Evolutionary conservation across 1,140 invertebrate genomes (phyloP).

Genomic region (Sogatella furcifera): DNA sequence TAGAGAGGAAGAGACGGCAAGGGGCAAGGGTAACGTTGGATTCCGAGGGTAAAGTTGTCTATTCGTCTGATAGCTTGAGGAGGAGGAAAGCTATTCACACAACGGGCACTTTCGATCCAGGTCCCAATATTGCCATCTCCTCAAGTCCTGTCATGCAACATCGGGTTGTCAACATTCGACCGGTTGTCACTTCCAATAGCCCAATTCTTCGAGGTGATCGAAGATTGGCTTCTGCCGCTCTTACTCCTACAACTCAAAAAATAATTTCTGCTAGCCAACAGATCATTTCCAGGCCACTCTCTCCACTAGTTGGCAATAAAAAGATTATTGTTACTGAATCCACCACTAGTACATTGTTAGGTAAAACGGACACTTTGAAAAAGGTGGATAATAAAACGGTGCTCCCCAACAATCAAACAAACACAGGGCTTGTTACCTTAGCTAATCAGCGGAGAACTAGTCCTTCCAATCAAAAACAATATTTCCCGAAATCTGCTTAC

Average conservation of each 20-base stretch:
- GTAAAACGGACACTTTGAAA: neutral
- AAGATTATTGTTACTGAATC: neutral
- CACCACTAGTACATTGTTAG: neutral
- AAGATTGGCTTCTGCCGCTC: neutral
- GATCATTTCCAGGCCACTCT: constrained; percentile 11
- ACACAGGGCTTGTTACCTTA: neutral
- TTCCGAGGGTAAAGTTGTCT: constrained; percentile 80
- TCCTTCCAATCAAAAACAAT: constrained; percentile 5
- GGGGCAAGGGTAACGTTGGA: constrained; percentile 75
- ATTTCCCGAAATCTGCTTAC: constrained; percentile 12
- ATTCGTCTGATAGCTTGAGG: constrained; percentile 76
- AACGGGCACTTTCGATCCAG: constrained; percentile 65
- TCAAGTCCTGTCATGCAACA: constrained; percentile 24
- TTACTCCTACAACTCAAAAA: neutral
- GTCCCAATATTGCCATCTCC: constrained; percentile 32
- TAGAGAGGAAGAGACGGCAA: constrained; percentile 35
- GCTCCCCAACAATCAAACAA: neutral
- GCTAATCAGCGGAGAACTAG: neutral
- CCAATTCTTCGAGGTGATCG: neutral
- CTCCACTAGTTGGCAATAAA: neutral
- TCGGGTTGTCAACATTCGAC: constrained; percentile 22
- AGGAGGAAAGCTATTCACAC: constrained; percentile 69
- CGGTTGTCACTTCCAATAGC: constrained; percentile 18
- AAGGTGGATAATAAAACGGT: neutral
- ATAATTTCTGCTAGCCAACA: neutral